A percentile compares a stretch with the other conserved stretches of the same genome.
Conservation (phyloP, 2,797 vertebrate genomes). For the Dallia pectoralis region DNA sequence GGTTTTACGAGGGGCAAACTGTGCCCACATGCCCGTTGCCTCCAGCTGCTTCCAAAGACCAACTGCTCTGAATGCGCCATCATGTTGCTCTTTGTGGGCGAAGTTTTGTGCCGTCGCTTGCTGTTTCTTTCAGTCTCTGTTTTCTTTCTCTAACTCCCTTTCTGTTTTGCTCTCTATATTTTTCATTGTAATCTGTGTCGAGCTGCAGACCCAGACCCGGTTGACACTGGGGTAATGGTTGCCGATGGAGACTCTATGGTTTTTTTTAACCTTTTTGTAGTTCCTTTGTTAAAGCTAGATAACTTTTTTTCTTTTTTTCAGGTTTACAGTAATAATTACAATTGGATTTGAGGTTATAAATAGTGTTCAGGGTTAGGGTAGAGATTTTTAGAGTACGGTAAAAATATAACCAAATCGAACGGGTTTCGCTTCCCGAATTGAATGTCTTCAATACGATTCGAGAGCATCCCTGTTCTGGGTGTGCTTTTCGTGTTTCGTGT, state of each 20-base stretch:
- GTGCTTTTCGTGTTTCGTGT: constrained; percentile 2
- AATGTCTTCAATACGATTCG: not conserved
- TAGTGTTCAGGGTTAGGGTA: no score
- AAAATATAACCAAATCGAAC: no score
- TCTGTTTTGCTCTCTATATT: not conserved
- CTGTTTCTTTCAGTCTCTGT: not conserved
- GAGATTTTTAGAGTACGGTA: no score
- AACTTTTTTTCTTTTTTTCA: no score
- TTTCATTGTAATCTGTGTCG: not conserved
- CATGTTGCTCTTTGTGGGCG: not conserved
- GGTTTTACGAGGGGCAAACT: constrained; percentile 6
- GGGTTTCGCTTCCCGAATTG: no score
- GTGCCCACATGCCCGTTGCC: constrained; percentile 16
- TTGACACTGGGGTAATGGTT: constrained; percentile 11
- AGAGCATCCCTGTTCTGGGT: not conserved
- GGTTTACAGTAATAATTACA: not conserved
- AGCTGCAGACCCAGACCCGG: not conserved
- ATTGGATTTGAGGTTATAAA: no score
- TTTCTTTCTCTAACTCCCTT: not conserved
- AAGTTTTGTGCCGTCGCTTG: not conserved
- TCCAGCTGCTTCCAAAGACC: constrained; percentile 39
- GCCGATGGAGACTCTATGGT: not conserved
- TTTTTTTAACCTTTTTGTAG: no score
- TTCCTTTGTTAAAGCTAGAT: no score
- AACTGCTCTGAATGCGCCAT: constrained; percentile 18